A percentile compares a stretch with the other conserved stretches of the same genome.
These are phyloP conservation scores for Peromyscus maniculatus DNA, from an alignment of 2,113 vertebrate genomes.

Conservation along the genomic window DNA sequence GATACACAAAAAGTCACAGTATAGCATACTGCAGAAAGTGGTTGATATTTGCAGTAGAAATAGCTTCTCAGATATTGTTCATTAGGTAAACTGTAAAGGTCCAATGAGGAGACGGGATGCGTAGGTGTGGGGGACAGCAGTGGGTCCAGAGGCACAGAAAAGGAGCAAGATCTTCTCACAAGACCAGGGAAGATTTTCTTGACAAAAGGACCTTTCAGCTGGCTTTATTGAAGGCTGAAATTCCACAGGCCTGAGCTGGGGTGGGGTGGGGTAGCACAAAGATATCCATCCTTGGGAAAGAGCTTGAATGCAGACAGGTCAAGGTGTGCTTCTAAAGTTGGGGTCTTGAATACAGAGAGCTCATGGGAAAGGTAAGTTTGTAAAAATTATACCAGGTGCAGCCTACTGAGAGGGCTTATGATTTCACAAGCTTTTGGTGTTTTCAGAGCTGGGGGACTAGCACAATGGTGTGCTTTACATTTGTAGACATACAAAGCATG, in stretches of 20 bases:
- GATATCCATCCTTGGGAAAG: neutral
- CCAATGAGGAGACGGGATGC: neutral
- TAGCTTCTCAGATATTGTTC: neutral
- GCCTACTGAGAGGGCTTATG: neutral
- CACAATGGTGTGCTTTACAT: neutral
- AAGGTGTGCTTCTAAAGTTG: neutral
- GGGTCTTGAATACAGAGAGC: neutral
- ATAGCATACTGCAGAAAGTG: neutral
- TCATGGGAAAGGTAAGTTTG: neutral
- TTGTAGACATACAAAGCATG: neutral
- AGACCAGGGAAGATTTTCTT: neutral
- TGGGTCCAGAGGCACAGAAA: fast-evolving
- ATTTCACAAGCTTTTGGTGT: neutral
- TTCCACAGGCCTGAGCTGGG: neutral
- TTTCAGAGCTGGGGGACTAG: neutral
- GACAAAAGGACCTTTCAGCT: neutral
- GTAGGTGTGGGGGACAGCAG: too few species aligned
- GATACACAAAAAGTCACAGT: neutral
- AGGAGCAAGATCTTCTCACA: neutral
- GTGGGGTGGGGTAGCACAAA: neutral
- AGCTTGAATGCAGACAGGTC: neutral
- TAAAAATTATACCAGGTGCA: neutral
- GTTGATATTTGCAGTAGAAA: neutral
- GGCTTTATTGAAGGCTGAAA: neutral
- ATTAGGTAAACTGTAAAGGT: too few species aligned